Evolutionary conservation across 1,140 invertebrate species (phyloP).

Genomic region (Nilaparvata lugens): DNA sequence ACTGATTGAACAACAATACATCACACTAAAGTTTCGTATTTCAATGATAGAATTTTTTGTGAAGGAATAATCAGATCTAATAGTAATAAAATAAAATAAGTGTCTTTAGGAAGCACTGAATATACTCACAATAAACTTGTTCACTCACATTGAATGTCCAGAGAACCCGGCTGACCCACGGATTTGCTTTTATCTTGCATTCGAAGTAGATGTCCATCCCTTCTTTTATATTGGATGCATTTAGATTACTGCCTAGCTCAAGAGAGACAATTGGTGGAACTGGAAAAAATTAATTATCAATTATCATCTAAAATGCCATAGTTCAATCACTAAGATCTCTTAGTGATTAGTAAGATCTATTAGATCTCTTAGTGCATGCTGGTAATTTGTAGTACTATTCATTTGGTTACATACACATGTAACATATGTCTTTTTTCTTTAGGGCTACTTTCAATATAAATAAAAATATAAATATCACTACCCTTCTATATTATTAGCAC

Average conservation of each 20-base stretch:
- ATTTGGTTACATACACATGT: too few species aligned
- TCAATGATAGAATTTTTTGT: background rate
- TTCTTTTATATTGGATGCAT: slow-evolving; percentile 29
- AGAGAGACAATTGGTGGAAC: slow-evolving; percentile 22
- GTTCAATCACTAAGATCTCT: too few species aligned
- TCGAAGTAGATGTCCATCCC: slow-evolving; percentile 34
- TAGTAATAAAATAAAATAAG: background rate
- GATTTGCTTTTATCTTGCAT: slow-evolving; percentile 31
- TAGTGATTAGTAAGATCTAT: too few species aligned
- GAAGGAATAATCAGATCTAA: background rate
- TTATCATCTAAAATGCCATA: too few species aligned
- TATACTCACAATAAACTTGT: background rate
- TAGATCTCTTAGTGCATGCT: too few species aligned
- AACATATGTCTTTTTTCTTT: too few species aligned
- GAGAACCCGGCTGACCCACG: slow-evolving; percentile 20
- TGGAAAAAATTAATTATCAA: slow-evolving; percentile 10
- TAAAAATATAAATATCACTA: too few species aligned
- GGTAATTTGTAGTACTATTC: too few species aligned
- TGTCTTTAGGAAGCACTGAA: background rate
- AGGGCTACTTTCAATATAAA: too few species aligned
- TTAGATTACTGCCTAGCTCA: slow-evolving; percentile 24
- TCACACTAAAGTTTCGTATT: too few species aligned
- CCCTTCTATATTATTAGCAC: too few species aligned
- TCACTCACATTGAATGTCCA: slow-evolving; percentile 30
- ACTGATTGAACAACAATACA: too few species aligned